A percentile compares a stretch with the other conserved stretches of the same genome.
Conservation (phyloP, 2,113 vertebrate genomes). For the Symphodus melops region DNA sequence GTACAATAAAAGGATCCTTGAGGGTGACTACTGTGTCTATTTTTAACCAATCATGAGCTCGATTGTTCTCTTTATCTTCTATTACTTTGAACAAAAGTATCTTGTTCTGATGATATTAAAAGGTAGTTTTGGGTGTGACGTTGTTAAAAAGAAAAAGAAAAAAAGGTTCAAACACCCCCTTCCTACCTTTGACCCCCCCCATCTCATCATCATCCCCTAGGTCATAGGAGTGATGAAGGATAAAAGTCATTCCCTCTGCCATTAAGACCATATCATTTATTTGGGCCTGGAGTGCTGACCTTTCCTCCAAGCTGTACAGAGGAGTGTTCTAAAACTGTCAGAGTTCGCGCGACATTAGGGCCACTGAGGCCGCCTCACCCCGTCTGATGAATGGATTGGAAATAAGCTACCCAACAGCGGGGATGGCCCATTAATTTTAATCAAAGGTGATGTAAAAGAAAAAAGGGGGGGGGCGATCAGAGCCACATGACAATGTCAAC, state of each 20-base stretch:
- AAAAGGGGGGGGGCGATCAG: no score
- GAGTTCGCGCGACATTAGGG: constrained; percentile 84
- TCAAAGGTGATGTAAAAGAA: constrained; percentile 95
- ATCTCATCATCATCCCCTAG: constrained; percentile 58
- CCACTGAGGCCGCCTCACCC: constrained; percentile 86
- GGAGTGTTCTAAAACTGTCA: constrained; percentile 89
- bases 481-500: constrained; percentile 92
- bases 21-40: not conserved
- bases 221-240: constrained; percentile 83
- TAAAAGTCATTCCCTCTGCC: constrained; percentile 80
- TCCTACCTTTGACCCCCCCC: constrained; percentile 35
- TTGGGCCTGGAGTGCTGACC: constrained; percentile 87
- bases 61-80: not conserved
- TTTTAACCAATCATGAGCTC: not conserved
- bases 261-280: constrained; percentile 88
- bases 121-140: constrained; percentile 76
- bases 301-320: constrained; percentile 82
- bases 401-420: constrained; percentile 92
- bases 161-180: constrained; percentile 31
- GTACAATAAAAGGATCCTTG: not conserved
- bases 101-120: constrained; percentile 50
- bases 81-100: constrained; percentile 23
- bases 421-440: constrained; percentile 99
- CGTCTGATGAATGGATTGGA: constrained; percentile 96
- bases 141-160: constrained; percentile 55